A percentile compares a stretch with the other conserved stretches of the same genome.
These are phyloP conservation scores for Ardeotis arabs DNA, from an alignment of 2,113 vertebrate genomes.

Conservation along the genomic window DNA sequence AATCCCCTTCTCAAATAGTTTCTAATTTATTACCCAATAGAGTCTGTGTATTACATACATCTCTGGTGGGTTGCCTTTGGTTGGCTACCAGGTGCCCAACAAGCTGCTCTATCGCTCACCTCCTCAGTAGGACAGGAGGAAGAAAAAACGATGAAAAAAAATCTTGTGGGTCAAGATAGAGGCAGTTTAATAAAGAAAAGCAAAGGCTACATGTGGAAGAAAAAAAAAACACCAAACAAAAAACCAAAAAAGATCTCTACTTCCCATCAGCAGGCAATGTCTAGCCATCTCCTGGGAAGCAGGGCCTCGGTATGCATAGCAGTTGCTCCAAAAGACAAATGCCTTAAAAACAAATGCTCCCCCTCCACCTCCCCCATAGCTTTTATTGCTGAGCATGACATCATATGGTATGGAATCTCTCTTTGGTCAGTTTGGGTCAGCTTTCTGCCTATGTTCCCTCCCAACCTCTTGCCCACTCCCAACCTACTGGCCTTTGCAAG, in stretches of 20 bases:
- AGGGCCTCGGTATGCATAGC: not conserved
- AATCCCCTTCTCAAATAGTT: not conserved
- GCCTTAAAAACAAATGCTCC: not conserved
- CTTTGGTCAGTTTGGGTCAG: too few relatives aligned
- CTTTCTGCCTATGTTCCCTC: too few relatives aligned
- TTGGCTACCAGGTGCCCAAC: not conserved
- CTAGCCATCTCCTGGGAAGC: not conserved
- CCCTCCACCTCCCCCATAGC: not conserved
- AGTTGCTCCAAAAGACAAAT: not conserved
- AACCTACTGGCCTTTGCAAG: too few relatives aligned
- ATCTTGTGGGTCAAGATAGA: too few relatives aligned
- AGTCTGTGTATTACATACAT: not conserved
- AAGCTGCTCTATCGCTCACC: not conserved
- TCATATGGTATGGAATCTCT: too few relatives aligned
- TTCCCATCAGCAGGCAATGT: not conserved
- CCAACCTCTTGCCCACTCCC: too few relatives aligned
- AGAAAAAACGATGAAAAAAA: not conserved
- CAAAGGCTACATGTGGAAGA: not conserved
- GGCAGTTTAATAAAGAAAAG: not conserved
- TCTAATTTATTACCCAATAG: not conserved
- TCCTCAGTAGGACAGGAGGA: not conserved
- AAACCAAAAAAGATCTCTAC: not conserved
- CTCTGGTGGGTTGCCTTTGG: not conserved
- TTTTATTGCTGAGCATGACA: not conserved
- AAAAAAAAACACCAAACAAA: not conserved